Percentiles rank a stretch among this genome's conserved stretches.
phyloP scores from a whole-genome alignment of 35 echinoderm and acorn worm species.

The Heliocidaris tuberculata region DNA sequence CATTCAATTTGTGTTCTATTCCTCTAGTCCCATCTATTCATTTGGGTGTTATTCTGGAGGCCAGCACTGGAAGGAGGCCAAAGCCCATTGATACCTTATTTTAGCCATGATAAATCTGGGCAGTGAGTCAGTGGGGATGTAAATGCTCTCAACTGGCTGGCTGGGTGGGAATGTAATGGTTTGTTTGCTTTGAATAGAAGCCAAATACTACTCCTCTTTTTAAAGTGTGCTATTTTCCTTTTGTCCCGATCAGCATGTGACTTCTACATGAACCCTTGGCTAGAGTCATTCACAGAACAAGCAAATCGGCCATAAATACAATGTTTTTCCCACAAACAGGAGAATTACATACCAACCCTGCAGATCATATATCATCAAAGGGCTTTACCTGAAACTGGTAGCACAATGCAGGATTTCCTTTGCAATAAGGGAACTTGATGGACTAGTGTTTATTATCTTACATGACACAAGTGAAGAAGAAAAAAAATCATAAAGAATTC shows the following conservation, averaged over 20 bases:
- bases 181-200: slow-evolving; percentile 12
- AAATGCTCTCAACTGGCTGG: background rate
- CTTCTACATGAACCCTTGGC: background rate
- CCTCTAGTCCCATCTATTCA: background rate
- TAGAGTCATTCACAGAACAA: background rate
- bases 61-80: background rate
- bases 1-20: background rate
- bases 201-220: background rate
- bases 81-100: slow-evolving; percentile 1
- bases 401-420: slow-evolving; percentile 16
- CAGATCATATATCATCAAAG: slow-evolving; percentile 13
- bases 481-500: background rate
- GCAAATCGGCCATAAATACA: slow-evolving; percentile 9
- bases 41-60: background rate
- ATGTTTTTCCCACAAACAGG: background rate
- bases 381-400: background rate
- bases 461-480: background rate
- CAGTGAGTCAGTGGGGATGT: background rate
- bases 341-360: background rate
- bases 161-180: background rate
- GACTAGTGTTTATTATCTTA: background rate
- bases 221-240: background rate
- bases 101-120: background rate
- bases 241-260: background rate
- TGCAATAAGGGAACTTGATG: background rate